Evolutionary conservation across 2,113 vertebrate genomes (phyloP).

Genomic region (Cercocebus atys): DNA sequence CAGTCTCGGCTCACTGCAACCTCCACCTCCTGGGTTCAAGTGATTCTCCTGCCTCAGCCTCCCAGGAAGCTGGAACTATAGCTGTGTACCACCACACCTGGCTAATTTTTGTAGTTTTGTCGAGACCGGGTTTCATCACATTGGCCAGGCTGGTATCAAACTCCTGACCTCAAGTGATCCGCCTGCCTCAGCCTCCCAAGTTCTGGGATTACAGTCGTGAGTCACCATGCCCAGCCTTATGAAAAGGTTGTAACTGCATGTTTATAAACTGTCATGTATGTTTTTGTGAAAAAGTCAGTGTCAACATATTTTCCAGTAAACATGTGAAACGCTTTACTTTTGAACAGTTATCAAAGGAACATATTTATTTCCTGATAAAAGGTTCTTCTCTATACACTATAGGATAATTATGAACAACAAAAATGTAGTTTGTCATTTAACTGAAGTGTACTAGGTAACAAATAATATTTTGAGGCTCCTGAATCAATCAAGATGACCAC

Average conservation of each 20-base stretch:
- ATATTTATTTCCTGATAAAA: background rate
- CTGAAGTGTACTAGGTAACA: slow-evolving; percentile 6
- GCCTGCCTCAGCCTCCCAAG: too few relatives aligned
- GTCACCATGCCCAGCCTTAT: too few relatives aligned
- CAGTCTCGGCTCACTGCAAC: too few relatives aligned
- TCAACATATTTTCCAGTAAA: slow-evolving; percentile 38
- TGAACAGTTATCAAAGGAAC: slow-evolving; percentile 9
- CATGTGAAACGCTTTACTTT: background rate
- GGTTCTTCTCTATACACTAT: background rate
- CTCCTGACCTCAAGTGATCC: too few relatives aligned
- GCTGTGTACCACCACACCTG: too few relatives aligned
- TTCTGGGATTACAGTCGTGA: too few relatives aligned
- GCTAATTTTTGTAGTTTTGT: too few relatives aligned
- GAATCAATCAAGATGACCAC: background rate
- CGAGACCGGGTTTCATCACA: too few relatives aligned
- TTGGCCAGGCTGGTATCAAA: too few relatives aligned
- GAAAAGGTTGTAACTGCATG: background rate
- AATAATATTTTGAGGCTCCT: slow-evolving; percentile 12
- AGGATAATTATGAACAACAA: background rate
- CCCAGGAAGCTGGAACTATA: too few relatives aligned
- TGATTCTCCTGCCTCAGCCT: too few relatives aligned
- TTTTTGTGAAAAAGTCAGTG: background rate
- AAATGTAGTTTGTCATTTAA: slow-evolving; percentile 9
- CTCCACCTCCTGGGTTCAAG: too few relatives aligned
- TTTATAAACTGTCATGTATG: background rate